These are phyloP conservation scores for Thunnus maccoyii DNA, from an alignment of 2,113 vertebrate species.

Conservation along the genomic window DNA sequence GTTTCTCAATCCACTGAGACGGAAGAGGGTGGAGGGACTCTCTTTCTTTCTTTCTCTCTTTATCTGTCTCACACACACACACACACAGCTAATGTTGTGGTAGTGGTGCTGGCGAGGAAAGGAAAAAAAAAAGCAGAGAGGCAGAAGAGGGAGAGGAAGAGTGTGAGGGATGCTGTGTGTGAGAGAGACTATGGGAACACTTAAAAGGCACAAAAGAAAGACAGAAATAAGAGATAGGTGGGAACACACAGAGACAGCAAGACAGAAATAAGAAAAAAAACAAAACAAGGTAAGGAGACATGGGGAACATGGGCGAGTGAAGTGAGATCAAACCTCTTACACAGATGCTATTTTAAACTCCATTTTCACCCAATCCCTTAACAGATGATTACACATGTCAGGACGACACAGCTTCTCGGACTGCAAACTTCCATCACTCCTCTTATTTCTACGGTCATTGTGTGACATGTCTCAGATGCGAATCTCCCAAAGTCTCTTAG, in stretches of 20 bases:
- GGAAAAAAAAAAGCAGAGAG: constrained; percentile 1
- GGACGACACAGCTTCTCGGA: constrained; percentile 18
- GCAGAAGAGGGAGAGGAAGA: neutral
- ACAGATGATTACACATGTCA: constrained; percentile 59
- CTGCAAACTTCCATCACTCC: constrained; percentile 20
- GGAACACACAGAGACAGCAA: neutral
- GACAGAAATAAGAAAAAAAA: neutral
- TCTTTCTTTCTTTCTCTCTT: constrained; percentile 29
- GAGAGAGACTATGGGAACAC: constrained; percentile 14
- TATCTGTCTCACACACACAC: constrained; percentile 35
- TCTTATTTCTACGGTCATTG: constrained; percentile 12
- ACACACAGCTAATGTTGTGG: constrained; percentile 32
- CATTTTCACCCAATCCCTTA: constrained; percentile 52
- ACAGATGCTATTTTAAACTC: constrained; percentile 55
- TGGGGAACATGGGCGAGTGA: neutral
- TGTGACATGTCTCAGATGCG: constrained; percentile 15
- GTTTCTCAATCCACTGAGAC: constrained; percentile 71
- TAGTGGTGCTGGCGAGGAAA: constrained; percentile 1
- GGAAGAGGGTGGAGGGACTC: constrained; percentile 29
- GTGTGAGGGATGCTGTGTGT: neutral
- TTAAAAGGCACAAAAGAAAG: constrained; percentile 14
- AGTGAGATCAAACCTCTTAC: constrained; percentile 32
- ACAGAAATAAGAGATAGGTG: neutral
- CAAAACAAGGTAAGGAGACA: constrained; percentile 3
- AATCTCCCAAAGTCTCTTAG: constrained; percentile 15